These are phyloP conservation scores for Greenwoodochromis staneri DNA, from an alignment of 2,113 vertebrate genomes.

Conservation along the genomic window DNA sequence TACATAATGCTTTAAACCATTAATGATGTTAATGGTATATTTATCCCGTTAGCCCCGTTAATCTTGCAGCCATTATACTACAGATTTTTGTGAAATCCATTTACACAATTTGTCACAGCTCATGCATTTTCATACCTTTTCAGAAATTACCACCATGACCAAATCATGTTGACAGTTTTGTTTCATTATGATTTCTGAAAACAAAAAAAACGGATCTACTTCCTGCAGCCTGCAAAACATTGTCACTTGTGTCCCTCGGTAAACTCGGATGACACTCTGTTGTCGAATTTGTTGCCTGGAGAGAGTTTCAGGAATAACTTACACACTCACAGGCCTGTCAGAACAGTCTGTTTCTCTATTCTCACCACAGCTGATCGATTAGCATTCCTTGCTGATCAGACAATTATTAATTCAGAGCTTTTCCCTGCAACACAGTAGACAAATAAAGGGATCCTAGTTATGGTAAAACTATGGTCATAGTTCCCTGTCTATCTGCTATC, in stretches of 20 bases:
- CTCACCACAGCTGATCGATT: neutral
- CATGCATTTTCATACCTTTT: neutral
- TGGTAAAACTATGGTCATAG: neutral
- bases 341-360: neutral
- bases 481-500: neutral
- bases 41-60: neutral
- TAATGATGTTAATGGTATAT: neutral
- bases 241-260: neutral
- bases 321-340: neutral
- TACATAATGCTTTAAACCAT: neutral
- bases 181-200: neutral
- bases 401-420: neutral
- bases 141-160: neutral
- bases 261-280: neutral
- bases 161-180: neutral
- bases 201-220: neutral
- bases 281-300: constrained; percentile 3
- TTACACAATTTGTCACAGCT: neutral
- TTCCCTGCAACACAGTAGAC: neutral
- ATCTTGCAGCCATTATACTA: neutral
- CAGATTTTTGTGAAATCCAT: neutral
- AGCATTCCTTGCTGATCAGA: neutral
- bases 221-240: neutral
- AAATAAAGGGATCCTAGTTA: neutral
- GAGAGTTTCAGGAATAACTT: neutral